phyloP scores from a whole-genome alignment of 1,140 invertebrate genomes.

The Hycleus cichorii region DNA sequence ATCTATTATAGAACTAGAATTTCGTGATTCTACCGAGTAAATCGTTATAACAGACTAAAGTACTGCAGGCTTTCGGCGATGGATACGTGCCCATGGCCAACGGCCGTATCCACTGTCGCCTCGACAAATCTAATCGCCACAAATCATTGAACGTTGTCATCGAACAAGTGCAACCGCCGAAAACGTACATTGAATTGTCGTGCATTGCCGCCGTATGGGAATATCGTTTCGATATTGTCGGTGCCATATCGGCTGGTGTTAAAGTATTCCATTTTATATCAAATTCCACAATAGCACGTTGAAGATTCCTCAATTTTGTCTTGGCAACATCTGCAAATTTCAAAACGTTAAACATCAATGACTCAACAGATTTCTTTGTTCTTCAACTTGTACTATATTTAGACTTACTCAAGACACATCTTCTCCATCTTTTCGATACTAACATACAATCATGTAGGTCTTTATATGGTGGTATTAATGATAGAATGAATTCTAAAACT shows the following conservation, averaged over 20 bases:
- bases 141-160: constrained; percentile 96
- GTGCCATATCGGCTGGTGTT: constrained; percentile 46
- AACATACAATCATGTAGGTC: constrained; percentile 78
- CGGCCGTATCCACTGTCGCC: constrained; percentile 73
- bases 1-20: neutral
- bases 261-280: constrained; percentile 61
- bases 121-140: constrained; percentile 86
- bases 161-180: constrained; percentile 91
- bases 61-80: constrained; percentile 91
- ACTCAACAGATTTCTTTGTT: neutral
- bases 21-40: constrained; percentile 38
- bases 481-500: constrained; percentile 86
- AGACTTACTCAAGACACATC: constrained; percentile 68
- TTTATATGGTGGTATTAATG: constrained; percentile 80
- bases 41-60: constrained; percentile 79
- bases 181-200: constrained; percentile 85
- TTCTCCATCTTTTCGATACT: constrained; percentile 80
- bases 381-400: constrained; percentile 12
- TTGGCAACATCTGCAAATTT: constrained; percentile 60
- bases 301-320: constrained; percentile 57
- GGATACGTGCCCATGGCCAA: constrained; percentile 84
- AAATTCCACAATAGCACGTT: constrained; percentile 59
- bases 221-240: constrained; percentile 79
- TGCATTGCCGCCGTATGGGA: constrained; percentile 84
- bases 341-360: neutral